phyloP scores from a whole-genome alignment of 2,888 invertebrate genomes.

The Ophion costatus region DNA sequence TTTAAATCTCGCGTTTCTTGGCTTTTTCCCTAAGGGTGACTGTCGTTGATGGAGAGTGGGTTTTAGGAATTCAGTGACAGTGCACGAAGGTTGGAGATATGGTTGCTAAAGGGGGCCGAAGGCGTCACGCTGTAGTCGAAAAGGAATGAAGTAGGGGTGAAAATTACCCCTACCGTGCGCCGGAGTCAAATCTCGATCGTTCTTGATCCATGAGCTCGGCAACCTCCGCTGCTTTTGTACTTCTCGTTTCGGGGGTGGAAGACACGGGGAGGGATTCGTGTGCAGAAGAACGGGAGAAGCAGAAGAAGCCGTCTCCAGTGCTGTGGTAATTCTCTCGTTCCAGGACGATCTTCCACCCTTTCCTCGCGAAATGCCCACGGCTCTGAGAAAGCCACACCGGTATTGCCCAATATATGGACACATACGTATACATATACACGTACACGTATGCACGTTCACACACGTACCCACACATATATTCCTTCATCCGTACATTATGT shows the following conservation, averaged over 20 bases:
- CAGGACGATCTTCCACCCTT: conserved; percentile 52
- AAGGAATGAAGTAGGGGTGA: conserved; percentile 71
- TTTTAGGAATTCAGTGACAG: background rate
- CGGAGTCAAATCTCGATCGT: conserved; percentile 68
- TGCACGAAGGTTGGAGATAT: background rate
- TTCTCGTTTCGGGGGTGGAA: conserved; percentile 36
- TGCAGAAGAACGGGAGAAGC: conserved; percentile 69
- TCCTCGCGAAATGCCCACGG: conserved; percentile 46
- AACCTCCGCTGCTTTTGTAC: conserved; percentile 66
- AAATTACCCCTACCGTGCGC: conserved; percentile 59
- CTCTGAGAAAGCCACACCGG: conserved; percentile 59
- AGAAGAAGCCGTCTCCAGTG: conserved; percentile 62
- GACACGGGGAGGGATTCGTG: conserved; percentile 25
- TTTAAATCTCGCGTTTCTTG: background rate
- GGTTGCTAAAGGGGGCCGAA: conserved; percentile 65
- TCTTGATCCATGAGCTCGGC: conserved; percentile 55
- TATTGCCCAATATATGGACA: background rate
- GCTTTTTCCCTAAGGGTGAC: background rate
- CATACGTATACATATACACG: background rate
- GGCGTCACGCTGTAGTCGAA: conserved; percentile 60
- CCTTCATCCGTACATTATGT: background rate
- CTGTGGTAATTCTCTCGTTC: conserved; percentile 26
- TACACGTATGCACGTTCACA: background rate
- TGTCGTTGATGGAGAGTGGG: background rate
- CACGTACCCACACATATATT: background rate